Evolutionary conservation across 2,113 vertebrate genomes (phyloP).

Genomic region (Ammodramus savannarum): DNA sequence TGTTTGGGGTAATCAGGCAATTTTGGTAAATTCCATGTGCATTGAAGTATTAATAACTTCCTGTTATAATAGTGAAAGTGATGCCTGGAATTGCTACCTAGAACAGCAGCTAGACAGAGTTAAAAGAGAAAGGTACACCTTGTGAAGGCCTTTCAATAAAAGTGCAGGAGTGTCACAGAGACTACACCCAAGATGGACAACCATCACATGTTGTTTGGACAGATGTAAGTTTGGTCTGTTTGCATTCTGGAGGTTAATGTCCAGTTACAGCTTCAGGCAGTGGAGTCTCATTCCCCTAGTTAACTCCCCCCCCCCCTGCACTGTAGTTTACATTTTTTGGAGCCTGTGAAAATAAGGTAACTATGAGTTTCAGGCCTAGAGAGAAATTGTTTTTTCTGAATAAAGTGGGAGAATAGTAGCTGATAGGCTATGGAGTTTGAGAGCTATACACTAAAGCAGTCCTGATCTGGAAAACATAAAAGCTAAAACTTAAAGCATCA

Average conservation of each 20-base stretch:
- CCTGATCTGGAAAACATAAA: neutral
- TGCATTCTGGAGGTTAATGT: neutral
- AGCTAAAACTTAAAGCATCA: neutral
- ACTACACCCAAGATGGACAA: too few species aligned
- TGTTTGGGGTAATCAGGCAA: neutral
- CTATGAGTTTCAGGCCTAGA: neutral
- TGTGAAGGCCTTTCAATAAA: too few species aligned
- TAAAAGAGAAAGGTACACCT: neutral
- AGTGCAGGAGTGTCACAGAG: neutral
- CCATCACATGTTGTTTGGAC: fast-evolving
- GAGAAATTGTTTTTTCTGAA: neutral
- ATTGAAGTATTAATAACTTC: neutral
- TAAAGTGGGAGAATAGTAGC: neutral
- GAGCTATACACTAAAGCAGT: neutral
- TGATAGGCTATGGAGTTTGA: neutral
- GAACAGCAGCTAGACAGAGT: neutral
- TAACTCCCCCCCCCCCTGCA: neutral
- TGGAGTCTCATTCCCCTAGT: neutral
- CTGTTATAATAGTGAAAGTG: neutral
- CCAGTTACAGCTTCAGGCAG: neutral
- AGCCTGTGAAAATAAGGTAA: neutral
- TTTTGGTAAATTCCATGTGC: neutral
- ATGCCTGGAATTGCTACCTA: neutral
- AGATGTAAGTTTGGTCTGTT: neutral
- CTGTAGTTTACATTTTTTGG: neutral